These are phyloP conservation scores for Pedionomus torquatus DNA, from an alignment of 2,113 vertebrate species.

Conservation along the genomic window DNA sequence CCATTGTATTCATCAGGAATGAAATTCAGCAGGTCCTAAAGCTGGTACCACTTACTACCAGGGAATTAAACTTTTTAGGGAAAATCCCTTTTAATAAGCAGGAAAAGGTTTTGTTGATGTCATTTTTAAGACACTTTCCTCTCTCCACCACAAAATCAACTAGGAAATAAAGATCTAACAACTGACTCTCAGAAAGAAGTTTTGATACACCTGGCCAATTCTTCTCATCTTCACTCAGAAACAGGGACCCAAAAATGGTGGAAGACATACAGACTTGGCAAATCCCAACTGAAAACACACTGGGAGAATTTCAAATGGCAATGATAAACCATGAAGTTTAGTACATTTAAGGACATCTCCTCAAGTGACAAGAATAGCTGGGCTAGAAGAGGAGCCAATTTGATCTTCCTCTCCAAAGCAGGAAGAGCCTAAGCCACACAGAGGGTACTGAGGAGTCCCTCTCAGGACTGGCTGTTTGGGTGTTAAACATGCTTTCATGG, in stretches of 20 bases:
- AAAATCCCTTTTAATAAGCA: background rate
- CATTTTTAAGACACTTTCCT: background rate
- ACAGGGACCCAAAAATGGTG: background rate
- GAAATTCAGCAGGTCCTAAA: background rate
- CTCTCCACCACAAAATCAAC: background rate
- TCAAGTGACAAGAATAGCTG: background rate
- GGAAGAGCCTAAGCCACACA: background rate
- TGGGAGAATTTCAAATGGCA: background rate
- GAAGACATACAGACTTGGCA: background rate
- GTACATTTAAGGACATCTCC: background rate
- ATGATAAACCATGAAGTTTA: background rate
- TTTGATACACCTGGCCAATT: background rate
- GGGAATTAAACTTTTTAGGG: background rate
- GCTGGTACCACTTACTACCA: background rate
- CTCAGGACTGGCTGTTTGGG: background rate
- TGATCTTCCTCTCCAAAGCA: background rate
- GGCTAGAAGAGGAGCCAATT: background rate
- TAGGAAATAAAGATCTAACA: background rate
- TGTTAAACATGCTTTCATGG: background rate
- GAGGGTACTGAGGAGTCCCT: background rate
- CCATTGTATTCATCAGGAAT: background rate
- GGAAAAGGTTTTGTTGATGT: background rate
- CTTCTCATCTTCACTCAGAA: background rate
- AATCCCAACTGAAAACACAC: background rate
- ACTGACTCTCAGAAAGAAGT: background rate